phyloP scores from a whole-genome alignment of 1,140 invertebrate species.

The Yoshiicerus persimilis region DNA sequence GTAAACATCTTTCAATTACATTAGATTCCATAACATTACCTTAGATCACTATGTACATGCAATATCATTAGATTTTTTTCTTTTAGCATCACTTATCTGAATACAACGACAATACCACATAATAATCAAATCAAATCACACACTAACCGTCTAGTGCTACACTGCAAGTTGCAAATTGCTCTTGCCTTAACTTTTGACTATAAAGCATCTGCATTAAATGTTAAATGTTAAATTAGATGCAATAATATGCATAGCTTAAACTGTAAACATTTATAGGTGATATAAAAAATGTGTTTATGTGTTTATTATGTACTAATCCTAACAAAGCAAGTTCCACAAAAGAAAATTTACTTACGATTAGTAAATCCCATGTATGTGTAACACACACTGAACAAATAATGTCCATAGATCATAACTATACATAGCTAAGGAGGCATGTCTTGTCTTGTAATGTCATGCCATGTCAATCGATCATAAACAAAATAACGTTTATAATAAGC shows the following conservation, averaged over 20 bases:
- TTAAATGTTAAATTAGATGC: not conserved
- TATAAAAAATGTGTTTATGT: not conserved
- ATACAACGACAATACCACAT: not conserved
- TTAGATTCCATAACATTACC: not conserved
- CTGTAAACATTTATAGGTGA: not conserved
- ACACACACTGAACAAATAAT: no score
- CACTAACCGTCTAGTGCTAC: not conserved
- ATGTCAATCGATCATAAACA: not conserved
- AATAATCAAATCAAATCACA: not conserved
- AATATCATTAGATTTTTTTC: not conserved
- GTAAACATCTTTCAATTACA: constrained; percentile 9
- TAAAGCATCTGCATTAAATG: not conserved
- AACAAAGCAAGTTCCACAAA: no score
- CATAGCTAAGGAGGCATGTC: not conserved
- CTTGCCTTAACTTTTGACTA: not conserved
- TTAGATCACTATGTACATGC: no score
- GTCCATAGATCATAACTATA: not conserved
- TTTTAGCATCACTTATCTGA: not conserved
- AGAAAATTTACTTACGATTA: no score
- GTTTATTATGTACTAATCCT: no score
- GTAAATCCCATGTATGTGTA: no score
- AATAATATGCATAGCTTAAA: not conserved
- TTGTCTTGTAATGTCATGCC: not conserved
- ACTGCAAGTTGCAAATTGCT: not conserved
- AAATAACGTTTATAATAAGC: not conserved